phyloP scores from a whole-genome alignment of 2,113 vertebrate genomes.

The Saccopteryx leptura region DNA sequence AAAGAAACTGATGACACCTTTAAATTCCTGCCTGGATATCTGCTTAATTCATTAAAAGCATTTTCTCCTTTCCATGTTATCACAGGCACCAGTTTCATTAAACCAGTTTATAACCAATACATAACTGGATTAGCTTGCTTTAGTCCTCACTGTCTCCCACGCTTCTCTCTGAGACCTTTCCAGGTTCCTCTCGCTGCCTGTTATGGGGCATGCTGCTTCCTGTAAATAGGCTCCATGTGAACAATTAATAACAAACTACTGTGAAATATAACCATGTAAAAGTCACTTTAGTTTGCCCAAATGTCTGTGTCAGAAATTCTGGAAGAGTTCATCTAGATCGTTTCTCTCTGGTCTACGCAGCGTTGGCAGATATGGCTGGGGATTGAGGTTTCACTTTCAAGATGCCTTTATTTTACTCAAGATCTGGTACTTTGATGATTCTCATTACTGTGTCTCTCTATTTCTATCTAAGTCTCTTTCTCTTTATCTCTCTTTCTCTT shows the following conservation, averaged over 20 bases:
- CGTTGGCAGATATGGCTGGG: fast-evolving
- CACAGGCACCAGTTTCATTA: background rate
- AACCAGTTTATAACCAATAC: background rate
- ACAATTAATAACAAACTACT: background rate
- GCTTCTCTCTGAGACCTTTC: background rate
- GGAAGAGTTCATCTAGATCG: background rate
- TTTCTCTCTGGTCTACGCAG: background rate
- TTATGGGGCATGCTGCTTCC: background rate
- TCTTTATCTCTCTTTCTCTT: background rate
- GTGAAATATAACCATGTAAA: background rate
- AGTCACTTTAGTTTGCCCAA: background rate
- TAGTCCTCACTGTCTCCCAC: background rate
- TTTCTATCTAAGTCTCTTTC: background rate
- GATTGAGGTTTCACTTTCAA: background rate
- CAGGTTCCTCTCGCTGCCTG: background rate
- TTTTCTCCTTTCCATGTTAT: background rate
- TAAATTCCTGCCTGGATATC: background rate
- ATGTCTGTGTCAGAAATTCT: background rate
- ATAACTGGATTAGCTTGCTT: background rate
- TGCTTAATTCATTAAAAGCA: background rate
- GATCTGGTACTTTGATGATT: background rate
- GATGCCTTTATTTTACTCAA: background rate
- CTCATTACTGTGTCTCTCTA: background rate
- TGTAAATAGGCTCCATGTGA: background rate
- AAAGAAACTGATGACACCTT: background rate